Evolutionary conservation across 2,797 vertebrate species (phyloP).

Genomic region (Psittacula echo): DNA sequence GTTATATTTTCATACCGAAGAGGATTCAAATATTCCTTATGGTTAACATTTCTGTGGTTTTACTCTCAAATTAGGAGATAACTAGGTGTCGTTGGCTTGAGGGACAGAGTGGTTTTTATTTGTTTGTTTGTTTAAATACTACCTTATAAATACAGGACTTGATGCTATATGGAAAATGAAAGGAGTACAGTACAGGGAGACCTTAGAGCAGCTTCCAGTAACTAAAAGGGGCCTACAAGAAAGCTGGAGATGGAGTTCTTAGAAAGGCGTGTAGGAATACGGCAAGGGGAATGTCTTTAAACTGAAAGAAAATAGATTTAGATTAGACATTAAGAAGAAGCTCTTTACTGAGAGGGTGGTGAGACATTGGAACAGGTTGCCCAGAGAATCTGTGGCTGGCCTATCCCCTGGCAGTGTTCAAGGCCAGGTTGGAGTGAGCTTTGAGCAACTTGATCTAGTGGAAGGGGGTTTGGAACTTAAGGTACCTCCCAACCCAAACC

Average conservation of each 20-base stretch:
- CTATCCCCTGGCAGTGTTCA: neutral
- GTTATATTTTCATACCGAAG: neutral
- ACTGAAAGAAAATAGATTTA: neutral
- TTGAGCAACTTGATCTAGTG: neutral
- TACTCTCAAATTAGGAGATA: neutral
- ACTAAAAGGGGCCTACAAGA: neutral
- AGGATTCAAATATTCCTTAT: neutral
- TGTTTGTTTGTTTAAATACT: neutral
- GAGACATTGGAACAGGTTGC: neutral
- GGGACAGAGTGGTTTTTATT: accelerated
- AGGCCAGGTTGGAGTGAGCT: neutral
- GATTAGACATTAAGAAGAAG: neutral
- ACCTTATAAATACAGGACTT: neutral
- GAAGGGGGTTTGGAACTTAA: neutral
- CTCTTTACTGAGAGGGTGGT: neutral
- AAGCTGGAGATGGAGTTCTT: neutral
- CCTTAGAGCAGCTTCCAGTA: neutral
- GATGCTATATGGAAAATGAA: neutral
- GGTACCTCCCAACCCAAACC: neutral
- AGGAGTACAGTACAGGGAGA: neutral
- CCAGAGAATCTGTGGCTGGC: neutral
- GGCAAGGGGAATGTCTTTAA: neutral
- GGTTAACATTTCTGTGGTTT: neutral
- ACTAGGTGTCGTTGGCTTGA: neutral
- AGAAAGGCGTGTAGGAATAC: neutral